Percentiles rank a stretch among this genome's conserved stretches.
phyloP scores from a whole-genome alignment of 92 coral and sea anemone species.

The Palythoa grandis region DNA sequence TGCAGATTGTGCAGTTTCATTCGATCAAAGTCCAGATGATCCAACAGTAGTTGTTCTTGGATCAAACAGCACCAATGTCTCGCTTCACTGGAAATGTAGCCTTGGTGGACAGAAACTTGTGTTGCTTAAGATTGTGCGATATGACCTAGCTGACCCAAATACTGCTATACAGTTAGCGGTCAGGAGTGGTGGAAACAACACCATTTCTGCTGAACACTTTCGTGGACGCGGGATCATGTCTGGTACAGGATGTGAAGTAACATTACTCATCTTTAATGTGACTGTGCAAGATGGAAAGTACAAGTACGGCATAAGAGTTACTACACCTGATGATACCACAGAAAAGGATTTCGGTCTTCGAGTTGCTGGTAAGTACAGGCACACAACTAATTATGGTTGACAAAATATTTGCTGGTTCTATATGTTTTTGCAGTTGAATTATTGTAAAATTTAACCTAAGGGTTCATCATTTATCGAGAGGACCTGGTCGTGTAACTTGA shows the following conservation, averaged over 20 bases:
- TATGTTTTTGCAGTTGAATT: too few species aligned
- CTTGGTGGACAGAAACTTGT: not conserved
- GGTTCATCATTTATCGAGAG: too few species aligned
- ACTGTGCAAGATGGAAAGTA: not conserved
- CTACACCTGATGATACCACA: not conserved
- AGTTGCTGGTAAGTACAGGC: too few species aligned
- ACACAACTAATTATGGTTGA: too few species aligned
- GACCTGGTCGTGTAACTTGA: too few species aligned
- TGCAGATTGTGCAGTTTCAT: not conserved
- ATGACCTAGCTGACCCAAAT: not conserved
- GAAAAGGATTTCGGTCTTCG: too few species aligned
- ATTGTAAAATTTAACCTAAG: too few species aligned
- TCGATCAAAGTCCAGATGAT: not conserved
- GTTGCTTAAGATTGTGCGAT: not conserved
- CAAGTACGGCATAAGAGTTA: not conserved
- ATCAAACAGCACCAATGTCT: constrained; percentile 12
- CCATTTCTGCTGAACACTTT: not conserved
- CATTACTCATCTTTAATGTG: constrained; percentile 12
- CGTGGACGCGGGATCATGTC: not conserved
- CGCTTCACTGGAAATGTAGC: constrained; percentile 14
- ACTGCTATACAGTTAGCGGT: not conserved
- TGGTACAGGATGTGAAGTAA: constrained; percentile 5
- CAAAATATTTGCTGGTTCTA: too few species aligned
- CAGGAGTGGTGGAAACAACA: not conserved
- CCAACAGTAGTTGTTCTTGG: not conserved